phyloP scores from a whole-genome alignment of 2,888 invertebrate species.

The Limenitis arthemis region DNA sequence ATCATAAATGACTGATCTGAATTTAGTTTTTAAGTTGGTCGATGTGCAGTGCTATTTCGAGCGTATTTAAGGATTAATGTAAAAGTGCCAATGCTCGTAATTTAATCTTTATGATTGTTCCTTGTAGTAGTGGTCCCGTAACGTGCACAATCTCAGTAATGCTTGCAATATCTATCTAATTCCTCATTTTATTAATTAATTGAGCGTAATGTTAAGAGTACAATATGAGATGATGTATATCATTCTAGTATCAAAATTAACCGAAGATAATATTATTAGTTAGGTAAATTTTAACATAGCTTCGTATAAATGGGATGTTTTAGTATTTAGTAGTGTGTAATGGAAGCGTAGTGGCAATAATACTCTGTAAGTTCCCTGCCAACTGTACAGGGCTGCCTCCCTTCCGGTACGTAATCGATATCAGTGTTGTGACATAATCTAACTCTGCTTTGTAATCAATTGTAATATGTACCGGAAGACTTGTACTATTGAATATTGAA shows the following conservation, averaged over 20 bases:
- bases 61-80: slow-evolving; percentile 70
- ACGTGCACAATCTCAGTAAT: slow-evolving; percentile 72
- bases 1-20: slow-evolving; percentile 75
- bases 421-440: background rate
- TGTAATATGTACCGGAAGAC: too few species aligned
- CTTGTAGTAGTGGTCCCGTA: slow-evolving; percentile 48
- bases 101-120: slow-evolving; percentile 70
- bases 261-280: slow-evolving; percentile 73
- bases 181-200: slow-evolving; percentile 64
- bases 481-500: too few species aligned
- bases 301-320: slow-evolving; percentile 73
- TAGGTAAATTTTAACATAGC: slow-evolving; percentile 72
- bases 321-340: slow-evolving; percentile 68
- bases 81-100: slow-evolving; percentile 74
- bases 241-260: slow-evolving; percentile 74
- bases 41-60: slow-evolving; percentile 72
- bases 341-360: slow-evolving; percentile 66
- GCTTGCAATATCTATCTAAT: slow-evolving; percentile 69
- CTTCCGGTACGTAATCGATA: background rate
- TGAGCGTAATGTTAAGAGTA: slow-evolving; percentile 72
- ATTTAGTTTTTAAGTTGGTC: slow-evolving; percentile 74
- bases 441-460: too few species aligned
- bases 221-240: slow-evolving; percentile 72
- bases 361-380: slow-evolving; percentile 64
- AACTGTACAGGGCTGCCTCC: slow-evolving; percentile 32